Evolutionary conservation across 2,888 invertebrate species (phyloP).

Genomic region (Pollenia amentaria): DNA sequence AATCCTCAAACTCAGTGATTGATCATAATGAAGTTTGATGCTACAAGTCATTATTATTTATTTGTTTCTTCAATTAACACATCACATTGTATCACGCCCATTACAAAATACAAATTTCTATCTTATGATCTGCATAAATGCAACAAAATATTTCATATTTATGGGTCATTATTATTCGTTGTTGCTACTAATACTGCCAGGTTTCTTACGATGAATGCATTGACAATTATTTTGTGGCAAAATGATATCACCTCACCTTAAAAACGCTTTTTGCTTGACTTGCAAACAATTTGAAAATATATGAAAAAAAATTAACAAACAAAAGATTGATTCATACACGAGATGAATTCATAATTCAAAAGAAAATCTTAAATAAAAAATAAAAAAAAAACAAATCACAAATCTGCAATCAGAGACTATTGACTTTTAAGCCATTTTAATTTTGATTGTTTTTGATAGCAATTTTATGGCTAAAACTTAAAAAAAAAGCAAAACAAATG

Average conservation of each 20-base stretch:
- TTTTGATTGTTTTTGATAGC: conserved; percentile 5
- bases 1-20: neutral
- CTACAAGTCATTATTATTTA: neutral
- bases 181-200: conserved; percentile 2
- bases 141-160: conserved; percentile 35
- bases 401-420: conserved; percentile 13
- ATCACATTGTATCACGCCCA: conserved; percentile 33
- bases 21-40: conserved; percentile 24
- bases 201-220: neutral
- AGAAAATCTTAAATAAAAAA: neutral
- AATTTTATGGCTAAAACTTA: neutral
- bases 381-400: neutral
- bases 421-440: conserved; percentile 17
- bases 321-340: conserved; percentile 59
- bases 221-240: conserved; percentile 45
- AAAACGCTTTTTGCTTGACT: no score
- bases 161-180: conserved; percentile 62
- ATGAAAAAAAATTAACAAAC: conserved; percentile 1
- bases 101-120: conserved; percentile 1
- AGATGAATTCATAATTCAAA: conserved; percentile 69
- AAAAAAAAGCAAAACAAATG: neutral
- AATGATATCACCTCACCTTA: conserved; percentile 72
- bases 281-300: conserved; percentile 10
- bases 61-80: conserved; percentile 39
- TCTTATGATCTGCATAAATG: conserved; percentile 35